phyloP scores from a whole-genome alignment of 1,140 invertebrate genomes.

The Scaptomyza pallida region DNA sequence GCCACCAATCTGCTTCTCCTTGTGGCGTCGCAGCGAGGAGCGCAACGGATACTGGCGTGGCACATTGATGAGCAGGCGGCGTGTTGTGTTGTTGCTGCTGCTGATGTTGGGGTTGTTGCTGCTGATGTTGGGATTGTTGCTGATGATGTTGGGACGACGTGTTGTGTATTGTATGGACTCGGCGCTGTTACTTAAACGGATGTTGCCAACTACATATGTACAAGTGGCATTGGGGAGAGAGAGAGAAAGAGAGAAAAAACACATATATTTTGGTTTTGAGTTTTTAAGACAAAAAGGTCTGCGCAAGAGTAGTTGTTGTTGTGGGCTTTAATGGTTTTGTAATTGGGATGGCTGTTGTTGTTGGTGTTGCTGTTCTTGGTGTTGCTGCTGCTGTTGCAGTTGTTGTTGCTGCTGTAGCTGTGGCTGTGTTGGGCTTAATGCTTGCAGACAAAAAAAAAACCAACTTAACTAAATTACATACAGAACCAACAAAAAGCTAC shows the following conservation, averaged over 20 bases:
- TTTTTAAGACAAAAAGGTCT: slow-evolving; percentile 2
- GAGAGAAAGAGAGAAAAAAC: slow-evolving; percentile 47
- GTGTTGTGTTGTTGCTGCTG: slow-evolving; percentile 68
- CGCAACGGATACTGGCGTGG: slow-evolving; percentile 88
- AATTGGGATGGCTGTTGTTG: slow-evolving; percentile 38
- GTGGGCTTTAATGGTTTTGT: slow-evolving; percentile 18
- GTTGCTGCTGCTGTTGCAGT: slow-evolving; percentile 27
- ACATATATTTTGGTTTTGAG: slow-evolving; percentile 59
- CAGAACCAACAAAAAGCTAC: slow-evolving; percentile 26
- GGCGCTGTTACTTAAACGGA: slow-evolving; percentile 88
- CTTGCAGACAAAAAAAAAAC: slow-evolving; percentile 33
- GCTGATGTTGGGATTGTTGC: slow-evolving; percentile 78
- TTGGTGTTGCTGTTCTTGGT: slow-evolving; percentile 6
- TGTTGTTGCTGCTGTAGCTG: slow-evolving; percentile 27
- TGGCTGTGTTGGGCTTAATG: slow-evolving; percentile 32
- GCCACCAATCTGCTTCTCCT: slow-evolving; percentile 86
- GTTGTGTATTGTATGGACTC: slow-evolving; percentile 86
- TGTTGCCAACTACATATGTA: slow-evolving; percentile 84
- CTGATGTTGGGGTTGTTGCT: slow-evolving; percentile 75
- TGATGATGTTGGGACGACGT: slow-evolving; percentile 85
- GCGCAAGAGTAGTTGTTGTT: background rate
- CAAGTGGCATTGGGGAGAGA: slow-evolving; percentile 18
- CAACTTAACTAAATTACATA: slow-evolving; percentile 38
- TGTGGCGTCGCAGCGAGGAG: slow-evolving; percentile 88
- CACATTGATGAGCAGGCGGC: slow-evolving; percentile 86